Percentiles rank a stretch among this genome's conserved stretches.
These are phyloP conservation scores for Epizoanthus scotinus DNA, from an alignment of 92 coral and sea anemone species.

Conservation along the genomic window DNA sequence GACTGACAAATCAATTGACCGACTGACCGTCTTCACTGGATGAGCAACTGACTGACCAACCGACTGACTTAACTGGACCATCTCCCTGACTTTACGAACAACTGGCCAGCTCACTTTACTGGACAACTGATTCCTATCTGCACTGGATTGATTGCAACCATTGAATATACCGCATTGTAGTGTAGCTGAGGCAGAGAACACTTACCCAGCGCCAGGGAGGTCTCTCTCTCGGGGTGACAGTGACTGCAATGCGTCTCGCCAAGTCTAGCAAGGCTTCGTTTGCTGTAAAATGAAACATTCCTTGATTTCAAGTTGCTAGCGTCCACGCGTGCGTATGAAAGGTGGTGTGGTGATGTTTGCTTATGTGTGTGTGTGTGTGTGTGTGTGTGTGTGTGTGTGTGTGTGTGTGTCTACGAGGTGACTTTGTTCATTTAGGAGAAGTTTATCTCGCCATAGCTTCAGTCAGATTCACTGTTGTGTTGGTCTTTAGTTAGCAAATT, in stretches of 20 bases:
- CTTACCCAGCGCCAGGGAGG: constrained; percentile 82
- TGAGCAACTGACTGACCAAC: background rate
- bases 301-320: background rate
- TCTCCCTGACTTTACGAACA: no score
- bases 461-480: no score
- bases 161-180: background rate
- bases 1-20: background rate
- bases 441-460: no score
- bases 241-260: constrained; percentile 99
- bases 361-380: no score
- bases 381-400: background rate
- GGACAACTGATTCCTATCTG: background rate
- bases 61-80: no score
- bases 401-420: background rate
- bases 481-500: no score
- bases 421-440: no score
- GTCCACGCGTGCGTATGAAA: background rate
- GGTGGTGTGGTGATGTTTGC: background rate
- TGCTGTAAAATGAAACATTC: constrained; percentile 53
- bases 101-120: background rate
- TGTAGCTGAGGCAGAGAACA: background rate
- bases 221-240: constrained; percentile 97
- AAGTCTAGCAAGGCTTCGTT: constrained; percentile 92
- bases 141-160: no score
- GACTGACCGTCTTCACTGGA: background rate